A percentile compares a stretch with the other conserved stretches of the same genome.
Conservation (phyloP, 2,888 invertebrate genomes). For the Noctua pronuba region DNA sequence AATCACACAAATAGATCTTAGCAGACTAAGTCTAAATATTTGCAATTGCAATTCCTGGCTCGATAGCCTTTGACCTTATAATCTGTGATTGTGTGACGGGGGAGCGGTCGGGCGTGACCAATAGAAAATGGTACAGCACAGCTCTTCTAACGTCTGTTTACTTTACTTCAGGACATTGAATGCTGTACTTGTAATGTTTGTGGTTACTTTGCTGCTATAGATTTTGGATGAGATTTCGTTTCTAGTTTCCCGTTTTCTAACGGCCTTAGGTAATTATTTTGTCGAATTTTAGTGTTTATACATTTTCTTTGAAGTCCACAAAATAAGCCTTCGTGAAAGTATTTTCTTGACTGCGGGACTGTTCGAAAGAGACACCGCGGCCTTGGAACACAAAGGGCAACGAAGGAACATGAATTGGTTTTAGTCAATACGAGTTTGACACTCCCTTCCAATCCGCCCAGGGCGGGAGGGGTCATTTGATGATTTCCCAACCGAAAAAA, state of each 20-base stretch:
- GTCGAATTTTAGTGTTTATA: background rate
- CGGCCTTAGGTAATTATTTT: background rate
- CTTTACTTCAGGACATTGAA: conserved; percentile 15
- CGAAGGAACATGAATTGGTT: too few relatives aligned
- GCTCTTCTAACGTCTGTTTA: conserved; percentile 29
- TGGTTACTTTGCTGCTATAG: background rate
- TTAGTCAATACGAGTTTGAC: too few relatives aligned
- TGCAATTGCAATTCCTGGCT: conserved; percentile 54
- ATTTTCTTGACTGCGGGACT: too few relatives aligned
- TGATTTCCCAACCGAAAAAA: too few relatives aligned
- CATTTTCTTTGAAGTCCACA: background rate
- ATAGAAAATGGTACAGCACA: conserved; percentile 34
- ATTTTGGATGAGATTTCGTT: background rate
- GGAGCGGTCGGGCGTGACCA: conserved; percentile 53
- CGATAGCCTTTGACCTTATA: conserved; percentile 62
- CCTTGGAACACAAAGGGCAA: too few relatives aligned
- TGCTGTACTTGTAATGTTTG: background rate
- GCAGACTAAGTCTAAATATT: conserved; percentile 30
- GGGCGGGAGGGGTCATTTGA: too few relatives aligned
- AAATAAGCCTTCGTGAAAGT: background rate
- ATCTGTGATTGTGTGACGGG: conserved; percentile 39
- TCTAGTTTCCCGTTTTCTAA: background rate
- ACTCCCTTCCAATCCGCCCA: too few relatives aligned
- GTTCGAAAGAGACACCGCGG: too few relatives aligned
- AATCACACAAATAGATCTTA: conserved; percentile 9